A percentile compares a stretch with the other conserved stretches of the same genome.
These are phyloP conservation scores for Ibycter americanus DNA, from an alignment of 2,797 vertebrate genomes.

Conservation along the genomic window DNA sequence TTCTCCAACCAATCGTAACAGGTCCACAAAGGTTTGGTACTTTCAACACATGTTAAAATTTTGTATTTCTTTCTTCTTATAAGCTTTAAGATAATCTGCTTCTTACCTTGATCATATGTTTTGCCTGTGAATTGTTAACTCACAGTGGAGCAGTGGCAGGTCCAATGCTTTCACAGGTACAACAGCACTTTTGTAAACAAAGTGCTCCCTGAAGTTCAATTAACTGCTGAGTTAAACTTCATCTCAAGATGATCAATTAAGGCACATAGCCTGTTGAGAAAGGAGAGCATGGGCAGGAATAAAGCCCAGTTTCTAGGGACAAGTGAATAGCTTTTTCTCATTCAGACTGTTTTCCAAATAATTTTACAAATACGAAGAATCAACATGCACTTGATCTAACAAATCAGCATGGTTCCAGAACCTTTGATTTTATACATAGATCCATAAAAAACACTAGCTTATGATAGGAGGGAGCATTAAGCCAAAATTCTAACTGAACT, in stretches of 20 bases:
- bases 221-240: neutral
- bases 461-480: neutral
- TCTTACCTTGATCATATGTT: neutral
- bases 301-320: neutral
- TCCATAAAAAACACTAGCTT: neutral
- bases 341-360: neutral
- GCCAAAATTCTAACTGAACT: neutral
- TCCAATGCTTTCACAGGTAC: neutral
- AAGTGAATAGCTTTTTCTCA: neutral
- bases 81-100: neutral
- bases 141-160: neutral
- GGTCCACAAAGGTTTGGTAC: neutral
- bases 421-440: neutral
- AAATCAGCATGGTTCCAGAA: neutral
- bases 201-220: neutral
- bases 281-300: neutral
- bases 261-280: neutral
- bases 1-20: neutral
- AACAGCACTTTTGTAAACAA: neutral
- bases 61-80: neutral
- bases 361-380: neutral
- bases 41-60: neutral
- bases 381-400: neutral
- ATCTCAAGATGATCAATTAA: conserved; percentile 6
- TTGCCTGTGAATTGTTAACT: neutral